Conservation (phyloP, 2,113 vertebrate species). For the Struthio camelus region DNA sequence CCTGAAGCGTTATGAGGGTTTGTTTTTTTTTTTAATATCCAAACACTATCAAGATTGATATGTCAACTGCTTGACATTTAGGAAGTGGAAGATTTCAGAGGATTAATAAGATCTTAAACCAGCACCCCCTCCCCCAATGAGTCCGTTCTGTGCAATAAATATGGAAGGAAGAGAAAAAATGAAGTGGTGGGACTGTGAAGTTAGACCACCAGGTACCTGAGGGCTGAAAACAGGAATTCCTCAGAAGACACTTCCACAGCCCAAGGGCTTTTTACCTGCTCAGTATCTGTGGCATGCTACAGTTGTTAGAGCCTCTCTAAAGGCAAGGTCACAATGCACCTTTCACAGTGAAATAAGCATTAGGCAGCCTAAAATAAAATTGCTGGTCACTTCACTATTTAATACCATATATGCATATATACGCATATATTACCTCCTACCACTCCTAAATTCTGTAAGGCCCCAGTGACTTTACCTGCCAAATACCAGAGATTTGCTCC, state of each 20-base stretch:
- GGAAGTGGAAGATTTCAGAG: neutral
- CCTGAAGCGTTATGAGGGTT: neutral
- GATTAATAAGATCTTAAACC: neutral
- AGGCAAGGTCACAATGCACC: neutral
- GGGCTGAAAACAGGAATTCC: neutral
- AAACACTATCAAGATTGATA: neutral
- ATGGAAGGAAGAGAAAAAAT: neutral
- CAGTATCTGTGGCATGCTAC: accelerated
- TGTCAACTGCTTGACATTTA: neutral
- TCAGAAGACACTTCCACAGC: neutral
- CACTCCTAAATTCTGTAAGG: neutral
- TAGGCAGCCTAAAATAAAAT: neutral
- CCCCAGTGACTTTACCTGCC: neutral
- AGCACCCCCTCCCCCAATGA: neutral
- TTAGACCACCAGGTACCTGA: neutral
- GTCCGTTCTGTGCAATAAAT: neutral
- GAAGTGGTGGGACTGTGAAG: neutral
- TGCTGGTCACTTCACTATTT: neutral
- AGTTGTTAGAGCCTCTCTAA: neutral
- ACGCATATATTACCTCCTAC: neutral
- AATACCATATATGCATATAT: neutral
- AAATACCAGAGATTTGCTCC: neutral
- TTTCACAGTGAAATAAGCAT: neutral
- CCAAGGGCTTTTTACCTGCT: neutral
- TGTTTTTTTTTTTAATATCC: neutral